Evolutionary conservation across 2,797 vertebrate genomes (phyloP), one percentile per base, ranked within the genome.

Genomic region (Clarias laeviceps): DNA sequence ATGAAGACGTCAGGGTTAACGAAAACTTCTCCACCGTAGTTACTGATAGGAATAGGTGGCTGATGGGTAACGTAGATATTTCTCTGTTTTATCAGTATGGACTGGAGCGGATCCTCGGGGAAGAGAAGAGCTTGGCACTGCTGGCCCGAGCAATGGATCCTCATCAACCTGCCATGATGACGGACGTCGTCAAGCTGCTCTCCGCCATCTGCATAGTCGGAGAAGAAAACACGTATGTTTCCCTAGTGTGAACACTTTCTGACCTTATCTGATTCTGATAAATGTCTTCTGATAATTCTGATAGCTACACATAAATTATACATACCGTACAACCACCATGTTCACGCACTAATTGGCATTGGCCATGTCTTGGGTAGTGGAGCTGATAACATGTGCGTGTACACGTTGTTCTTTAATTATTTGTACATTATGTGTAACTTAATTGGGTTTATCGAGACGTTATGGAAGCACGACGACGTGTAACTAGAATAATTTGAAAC

Each of bases 171-270:
- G 95, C 91, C 86, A 97, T 98, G 97, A 99, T 99, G 98, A 99
- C 96, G 0, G 98, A 99, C 79, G 96, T 97, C 88, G 96, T 99
- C 68, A 99, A 99, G 92, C 96, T 99, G 56, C 95, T 99, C 24
- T 99, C 98, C 69, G 98, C 98, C 87, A 96, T 99, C 91, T 99
- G 98, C 91, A 99, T 99, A 87, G 96, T 99, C 85, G 98, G 98
- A 86, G 98, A 99, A 88, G 98, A 99, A 90, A 99, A 96, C 94
- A 98, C 93, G 98, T 99, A 96, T 90, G 98, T 95, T 61, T 54
- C 57, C 3, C 2, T 15, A 34, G 17, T 84, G 17, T 84, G 32
- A 27, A 50, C 72, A 50, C 68, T 82, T 88, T 59, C 24, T 59
- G 34, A 59, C 74, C 76, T 34, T 59, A 22, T 34, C 29, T 56